These are phyloP conservation scores for Medauroidea extradentata DNA, from an alignment of 1,140 invertebrate species.

Conservation along the genomic window DNA sequence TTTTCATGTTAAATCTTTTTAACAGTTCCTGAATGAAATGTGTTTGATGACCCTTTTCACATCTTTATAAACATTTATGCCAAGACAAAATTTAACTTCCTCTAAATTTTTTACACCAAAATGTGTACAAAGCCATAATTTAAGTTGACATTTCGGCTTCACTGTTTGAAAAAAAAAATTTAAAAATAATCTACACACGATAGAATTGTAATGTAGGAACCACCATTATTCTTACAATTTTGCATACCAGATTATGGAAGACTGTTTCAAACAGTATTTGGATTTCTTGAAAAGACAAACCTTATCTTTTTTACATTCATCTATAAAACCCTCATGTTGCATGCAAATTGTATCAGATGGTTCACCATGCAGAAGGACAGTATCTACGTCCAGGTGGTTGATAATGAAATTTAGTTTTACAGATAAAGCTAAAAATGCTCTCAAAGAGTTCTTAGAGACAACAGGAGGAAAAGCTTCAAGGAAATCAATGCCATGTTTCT, in stretches of 20 bases:
- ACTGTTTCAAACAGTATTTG: slow-evolving; percentile 32
- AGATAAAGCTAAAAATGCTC: slow-evolving; percentile 25
- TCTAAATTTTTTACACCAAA: slow-evolving; percentile 19
- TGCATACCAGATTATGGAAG: slow-evolving; percentile 25
- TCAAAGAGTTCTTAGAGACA: slow-evolving; percentile 9
- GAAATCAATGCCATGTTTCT: slow-evolving; percentile 29
- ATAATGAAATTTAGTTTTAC: slow-evolving; percentile 24
- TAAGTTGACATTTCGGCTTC: slow-evolving; percentile 2
- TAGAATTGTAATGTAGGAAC: slow-evolving; percentile 3
- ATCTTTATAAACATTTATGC: slow-evolving; percentile 11
- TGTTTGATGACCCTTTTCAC: slow-evolving; percentile 3
- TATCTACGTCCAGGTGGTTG: slow-evolving; percentile 38
- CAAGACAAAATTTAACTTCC: slow-evolving; percentile 10
- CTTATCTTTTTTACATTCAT: slow-evolving; percentile 11
- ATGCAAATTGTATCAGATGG: slow-evolving; percentile 40
- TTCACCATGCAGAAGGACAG: slow-evolving; percentile 38
- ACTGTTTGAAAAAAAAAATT: slow-evolving; percentile 12
- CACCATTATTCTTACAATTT: slow-evolving; percentile 4
- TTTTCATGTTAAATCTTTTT: slow-evolving; percentile 28
- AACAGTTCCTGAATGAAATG: slow-evolving; percentile 20
- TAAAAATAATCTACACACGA: slow-evolving; percentile 17
- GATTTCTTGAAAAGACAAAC: slow-evolving; percentile 31
- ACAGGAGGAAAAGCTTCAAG: slow-evolving; percentile 27
- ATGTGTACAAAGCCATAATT: slow-evolving; percentile 1
- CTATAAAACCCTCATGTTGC: slow-evolving; percentile 31